Evolutionary conservation across 2,797 vertebrate genomes (phyloP).

Genomic region (Siniperca undulata): DNA sequence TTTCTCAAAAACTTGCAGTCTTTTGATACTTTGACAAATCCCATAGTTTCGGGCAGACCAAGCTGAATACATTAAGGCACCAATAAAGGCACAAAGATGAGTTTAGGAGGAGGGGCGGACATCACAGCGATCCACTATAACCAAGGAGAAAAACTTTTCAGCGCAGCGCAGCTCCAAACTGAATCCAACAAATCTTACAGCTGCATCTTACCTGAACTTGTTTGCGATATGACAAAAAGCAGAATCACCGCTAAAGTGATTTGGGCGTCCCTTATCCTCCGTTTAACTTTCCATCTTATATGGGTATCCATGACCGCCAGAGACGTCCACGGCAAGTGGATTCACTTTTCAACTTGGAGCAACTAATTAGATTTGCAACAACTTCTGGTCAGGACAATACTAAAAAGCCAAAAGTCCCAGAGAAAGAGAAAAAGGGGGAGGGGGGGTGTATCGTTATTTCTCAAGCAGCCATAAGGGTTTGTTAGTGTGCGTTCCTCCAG

Average conservation of each 20-base stretch:
- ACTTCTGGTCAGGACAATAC: constrained; percentile 75
- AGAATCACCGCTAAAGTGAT: constrained; percentile 84
- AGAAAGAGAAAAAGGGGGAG: constrained; percentile 75
- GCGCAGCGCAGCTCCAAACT: constrained; percentile 29
- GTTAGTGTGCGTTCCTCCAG: constrained; percentile 83
- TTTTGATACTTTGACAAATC: constrained; percentile 33
- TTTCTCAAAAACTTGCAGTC: not conserved
- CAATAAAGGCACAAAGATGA: constrained; percentile 36
- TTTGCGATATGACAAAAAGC: constrained; percentile 85
- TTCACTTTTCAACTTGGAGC: constrained; percentile 72
- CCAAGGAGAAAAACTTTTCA: constrained; percentile 21
- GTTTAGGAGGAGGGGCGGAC: constrained; percentile 55
- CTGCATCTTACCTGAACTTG: constrained; percentile 87
- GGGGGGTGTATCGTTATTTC: constrained; percentile 78
- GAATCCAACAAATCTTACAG: constrained; percentile 13
- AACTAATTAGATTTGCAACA: constrained; percentile 70
- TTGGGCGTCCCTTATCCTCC: constrained; percentile 87
- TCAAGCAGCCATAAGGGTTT: constrained; percentile 88
- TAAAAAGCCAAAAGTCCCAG: constrained; percentile 76
- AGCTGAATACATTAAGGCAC: constrained; percentile 42
- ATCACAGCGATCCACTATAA: constrained; percentile 38
- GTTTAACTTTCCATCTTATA: constrained; percentile 92
- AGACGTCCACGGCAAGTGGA: constrained; percentile 84
- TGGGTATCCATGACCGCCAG: constrained; percentile 88
- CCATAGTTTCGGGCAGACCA: constrained; percentile 27